phyloP scores from a whole-genome alignment of 2,797 vertebrate species.

The Rachycentron canadum region DNA sequence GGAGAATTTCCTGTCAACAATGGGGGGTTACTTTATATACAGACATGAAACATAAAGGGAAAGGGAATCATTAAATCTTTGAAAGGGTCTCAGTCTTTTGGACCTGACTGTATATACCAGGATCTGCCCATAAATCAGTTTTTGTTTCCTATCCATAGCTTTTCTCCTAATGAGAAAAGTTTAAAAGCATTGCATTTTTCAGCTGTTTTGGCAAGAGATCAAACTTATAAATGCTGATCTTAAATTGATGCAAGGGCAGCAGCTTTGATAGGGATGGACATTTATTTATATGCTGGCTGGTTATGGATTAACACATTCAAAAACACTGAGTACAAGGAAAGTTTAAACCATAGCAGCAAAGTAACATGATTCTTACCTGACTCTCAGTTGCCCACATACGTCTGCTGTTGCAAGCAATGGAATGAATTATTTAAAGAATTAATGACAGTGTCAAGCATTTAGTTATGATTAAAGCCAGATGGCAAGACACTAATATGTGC shows the following conservation, averaged over 20 bases:
- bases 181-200: background rate
- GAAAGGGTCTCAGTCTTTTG: background rate
- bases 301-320: background rate
- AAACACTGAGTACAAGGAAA: background rate
- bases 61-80: background rate
- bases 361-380: background rate
- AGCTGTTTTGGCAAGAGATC: background rate
- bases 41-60: background rate
- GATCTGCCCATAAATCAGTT: conserved; percentile 14
- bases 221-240: background rate
- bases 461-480: background rate
- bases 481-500: background rate
- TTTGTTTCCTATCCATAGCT: background rate
- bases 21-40: background rate
- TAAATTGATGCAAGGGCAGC: conserved; percentile 2
- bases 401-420: background rate
- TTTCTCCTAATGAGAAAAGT: background rate
- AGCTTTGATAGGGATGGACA: background rate
- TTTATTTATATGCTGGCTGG: background rate
- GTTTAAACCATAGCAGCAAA: background rate
- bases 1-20: background rate
- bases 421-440: background rate
- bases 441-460: background rate
- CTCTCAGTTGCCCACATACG: background rate
- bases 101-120: background rate